These are phyloP conservation scores for Belonocnema kinseyi DNA, from an alignment of 1,140 invertebrate species.

Conservation along the genomic window DNA sequence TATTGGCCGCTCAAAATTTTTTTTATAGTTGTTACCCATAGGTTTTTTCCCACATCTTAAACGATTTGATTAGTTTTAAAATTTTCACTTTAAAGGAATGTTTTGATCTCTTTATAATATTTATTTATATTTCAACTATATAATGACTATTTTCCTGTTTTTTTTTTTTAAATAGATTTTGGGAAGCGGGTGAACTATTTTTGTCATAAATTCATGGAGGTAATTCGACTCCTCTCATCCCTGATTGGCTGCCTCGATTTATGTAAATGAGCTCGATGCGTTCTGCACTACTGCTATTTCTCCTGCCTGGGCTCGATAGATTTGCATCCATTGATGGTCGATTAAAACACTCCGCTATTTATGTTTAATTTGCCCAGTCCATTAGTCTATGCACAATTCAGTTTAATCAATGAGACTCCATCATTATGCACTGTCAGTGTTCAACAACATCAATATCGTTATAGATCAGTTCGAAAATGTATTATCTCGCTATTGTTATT, in stretches of 20 bases:
- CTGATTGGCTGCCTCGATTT: constrained; percentile 57
- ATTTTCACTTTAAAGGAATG: too few species aligned
- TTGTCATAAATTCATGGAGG: neutral
- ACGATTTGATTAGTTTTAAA: too few species aligned
- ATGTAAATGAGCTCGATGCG: constrained; percentile 67
- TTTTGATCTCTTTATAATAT: too few species aligned
- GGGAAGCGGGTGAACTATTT: neutral
- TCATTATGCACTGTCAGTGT: neutral
- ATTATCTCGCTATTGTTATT: too few species aligned
- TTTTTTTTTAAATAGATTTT: constrained; percentile 8
- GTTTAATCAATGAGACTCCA: constrained; percentile 1
- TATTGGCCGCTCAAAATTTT: too few species aligned
- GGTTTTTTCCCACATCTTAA: too few species aligned
- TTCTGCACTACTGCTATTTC: constrained; percentile 47
- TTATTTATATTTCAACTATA: too few species aligned
- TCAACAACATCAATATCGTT: neutral
- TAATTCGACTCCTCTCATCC: neutral
- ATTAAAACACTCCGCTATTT: constrained; percentile 38
- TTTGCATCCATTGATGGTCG: constrained; percentile 61
- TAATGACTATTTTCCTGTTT: neutral
- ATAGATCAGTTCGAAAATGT: too few species aligned
- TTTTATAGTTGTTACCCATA: too few species aligned
- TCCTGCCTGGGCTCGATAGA: constrained; percentile 52
- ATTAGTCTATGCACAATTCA: constrained; percentile 27
- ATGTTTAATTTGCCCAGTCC: constrained; percentile 22